Evolutionary conservation across 2,888 invertebrate genomes (phyloP), one percentile per base, ranked within the genome.

Genomic region (Microctonus brassicae): DNA sequence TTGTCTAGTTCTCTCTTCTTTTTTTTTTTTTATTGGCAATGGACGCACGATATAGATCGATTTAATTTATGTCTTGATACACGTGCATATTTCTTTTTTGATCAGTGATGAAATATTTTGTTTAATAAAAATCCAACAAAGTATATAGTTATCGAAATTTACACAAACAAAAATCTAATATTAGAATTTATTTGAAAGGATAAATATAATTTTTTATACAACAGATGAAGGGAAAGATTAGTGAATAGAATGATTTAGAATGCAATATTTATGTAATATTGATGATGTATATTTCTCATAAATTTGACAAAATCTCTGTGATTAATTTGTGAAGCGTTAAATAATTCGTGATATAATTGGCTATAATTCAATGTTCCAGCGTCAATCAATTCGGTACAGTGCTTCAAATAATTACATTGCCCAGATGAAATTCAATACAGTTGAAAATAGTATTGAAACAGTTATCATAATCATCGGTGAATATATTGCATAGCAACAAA

Each of bases 291-390:
- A 22, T 39, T 36, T 22, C 13, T 20, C 34, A 61, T 20, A 11
- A 10, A 17, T 10, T 36, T 61, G 36, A 22, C 20, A 33, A 33
- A 4, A 17, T 29, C n/a, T 29, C 10, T 33, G 29, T 17, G 5
- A 36, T 61, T 61, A n/a, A 61, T 60, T 61, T n/a, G 36, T 34
- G 26, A 52, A 13, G 53, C 20, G 62, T 52, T 55, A 53, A 26
- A 39, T 33, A 36, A 24, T 6, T 33, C 62, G 62, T 62, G 39
- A 13, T 36, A 61, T 69, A 69, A 69, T 69, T 69, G 62, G 53
- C 61, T 33, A 52, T 69, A 69, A 69, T 61, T 69, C 53, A 53
- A 62, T 62, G 69, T 62, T 69, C 53, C 62, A 53, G 62, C 61
- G 53, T 20, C 22, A 36, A 29, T 69, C 53, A 62, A 36, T 69